Evolutionary conservation across 2,113 vertebrate genomes (phyloP).

Genomic region (Equus quagga): DNA sequence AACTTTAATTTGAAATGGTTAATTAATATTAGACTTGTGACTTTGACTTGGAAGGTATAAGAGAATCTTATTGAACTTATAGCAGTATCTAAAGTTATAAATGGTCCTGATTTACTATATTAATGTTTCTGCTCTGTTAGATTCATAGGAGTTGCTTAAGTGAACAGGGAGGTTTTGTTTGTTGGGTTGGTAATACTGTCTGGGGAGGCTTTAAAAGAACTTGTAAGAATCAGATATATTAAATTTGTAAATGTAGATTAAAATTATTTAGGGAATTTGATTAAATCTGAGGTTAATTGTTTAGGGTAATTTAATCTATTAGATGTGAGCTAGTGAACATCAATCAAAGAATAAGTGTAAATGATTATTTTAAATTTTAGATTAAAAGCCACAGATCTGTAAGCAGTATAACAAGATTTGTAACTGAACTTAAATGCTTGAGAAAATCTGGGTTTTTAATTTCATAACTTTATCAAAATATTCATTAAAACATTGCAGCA

Average conservation of each 20-base stretch:
- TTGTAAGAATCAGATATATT: conserved; percentile 46
- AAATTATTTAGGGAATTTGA: conserved; percentile 56
- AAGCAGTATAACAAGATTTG: neutral
- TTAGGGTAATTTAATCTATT: conserved; percentile 41
- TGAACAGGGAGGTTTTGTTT: conserved; percentile 39
- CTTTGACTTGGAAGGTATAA: conserved; percentile 46
- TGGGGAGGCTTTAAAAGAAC: conserved; percentile 20
- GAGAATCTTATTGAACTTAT: conserved; percentile 16
- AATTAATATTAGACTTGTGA: conserved; percentile 39
- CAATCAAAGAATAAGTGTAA: conserved; percentile 53
- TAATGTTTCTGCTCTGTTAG: conserved; percentile 31
- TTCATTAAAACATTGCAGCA: conserved; percentile 23
- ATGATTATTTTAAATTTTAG: conserved; percentile 40
- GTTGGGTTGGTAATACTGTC: neutral
- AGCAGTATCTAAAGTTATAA: neutral
- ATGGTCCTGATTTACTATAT: conserved; percentile 27
- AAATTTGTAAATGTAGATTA: conserved; percentile 43
- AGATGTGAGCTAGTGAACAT: conserved; percentile 45
- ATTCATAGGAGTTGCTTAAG: neutral
- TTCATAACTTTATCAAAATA: conserved; percentile 45
- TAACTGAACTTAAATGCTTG: conserved; percentile 42
- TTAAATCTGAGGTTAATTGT: conserved; percentile 58
- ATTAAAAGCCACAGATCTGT: conserved; percentile 2
- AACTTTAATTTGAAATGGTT: conserved; percentile 56
- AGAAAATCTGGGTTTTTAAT: conserved; percentile 45